Percentiles rank a stretch among this genome's conserved stretches.
Conservation (phyloP, 2,797 vertebrate genomes). For the Spinus olivaceus region DNA sequence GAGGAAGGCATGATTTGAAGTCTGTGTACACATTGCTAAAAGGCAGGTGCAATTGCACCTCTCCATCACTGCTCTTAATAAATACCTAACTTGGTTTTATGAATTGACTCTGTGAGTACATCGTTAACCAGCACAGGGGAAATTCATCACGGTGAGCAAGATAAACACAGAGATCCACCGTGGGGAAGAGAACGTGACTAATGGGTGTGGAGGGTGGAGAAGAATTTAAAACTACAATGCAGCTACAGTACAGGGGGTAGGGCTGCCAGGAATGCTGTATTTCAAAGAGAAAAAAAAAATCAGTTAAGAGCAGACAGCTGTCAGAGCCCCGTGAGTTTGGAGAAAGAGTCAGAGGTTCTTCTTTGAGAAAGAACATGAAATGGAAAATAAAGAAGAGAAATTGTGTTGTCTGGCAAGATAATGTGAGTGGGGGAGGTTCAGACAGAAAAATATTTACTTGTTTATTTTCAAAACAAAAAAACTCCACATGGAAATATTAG, state of each 20-base stretch:
- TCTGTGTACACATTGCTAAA: neutral
- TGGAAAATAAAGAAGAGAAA: neutral
- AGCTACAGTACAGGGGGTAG: neutral
- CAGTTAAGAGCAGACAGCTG: neutral
- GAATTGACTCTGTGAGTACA: neutral
- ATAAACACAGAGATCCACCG: neutral
- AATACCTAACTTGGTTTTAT: conserved; percentile 13
- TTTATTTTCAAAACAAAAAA: neutral
- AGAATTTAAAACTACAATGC: neutral
- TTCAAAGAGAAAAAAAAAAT: neutral
- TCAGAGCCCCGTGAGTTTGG: neutral
- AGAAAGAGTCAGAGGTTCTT: neutral
- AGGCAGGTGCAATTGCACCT: neutral
- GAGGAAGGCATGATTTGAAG: neutral
- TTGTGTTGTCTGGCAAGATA: neutral
- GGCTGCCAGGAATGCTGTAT: neutral
- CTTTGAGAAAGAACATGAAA: neutral
- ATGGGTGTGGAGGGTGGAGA: neutral
- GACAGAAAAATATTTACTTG: neutral
- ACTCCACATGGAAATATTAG: neutral
- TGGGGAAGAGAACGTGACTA: neutral
- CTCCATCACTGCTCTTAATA: neutral
- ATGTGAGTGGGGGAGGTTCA: neutral
- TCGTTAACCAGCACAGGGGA: neutral
- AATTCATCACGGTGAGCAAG: neutral